phyloP scores from a whole-genome alignment of 2,888 invertebrate species.

The Agonopterix alstromeriana region DNA sequence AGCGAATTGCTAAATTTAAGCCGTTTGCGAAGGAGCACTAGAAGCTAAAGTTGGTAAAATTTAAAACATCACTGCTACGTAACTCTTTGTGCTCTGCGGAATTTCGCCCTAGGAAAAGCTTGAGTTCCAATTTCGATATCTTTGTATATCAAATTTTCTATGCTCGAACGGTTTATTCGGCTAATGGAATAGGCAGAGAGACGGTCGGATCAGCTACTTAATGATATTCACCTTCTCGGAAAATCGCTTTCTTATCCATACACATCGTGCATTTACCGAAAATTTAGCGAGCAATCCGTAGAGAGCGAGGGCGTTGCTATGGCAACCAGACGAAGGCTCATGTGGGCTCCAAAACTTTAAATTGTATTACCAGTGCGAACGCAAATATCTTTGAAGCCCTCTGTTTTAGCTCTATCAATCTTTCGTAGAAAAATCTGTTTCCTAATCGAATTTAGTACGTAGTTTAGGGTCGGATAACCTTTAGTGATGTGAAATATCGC shows the following conservation, averaged over 20 bases:
- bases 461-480: not conserved
- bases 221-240: conserved; percentile 72
- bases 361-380: conserved; percentile 65
- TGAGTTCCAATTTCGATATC: not conserved
- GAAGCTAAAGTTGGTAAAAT: too few species aligned
- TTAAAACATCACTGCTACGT: too few species aligned
- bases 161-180: conserved; percentile 19
- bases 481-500: too few species aligned
- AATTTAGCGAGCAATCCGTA: conserved; percentile 50
- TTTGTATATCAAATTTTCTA: not conserved
- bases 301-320: conserved; percentile 61
- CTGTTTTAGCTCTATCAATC: conserved; percentile 35
- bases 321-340: conserved; percentile 63
- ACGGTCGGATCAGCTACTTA: conserved; percentile 39
- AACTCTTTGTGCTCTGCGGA: too few species aligned
- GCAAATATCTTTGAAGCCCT: conserved; percentile 46
- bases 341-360: conserved; percentile 72
- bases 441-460: conserved; percentile 16
- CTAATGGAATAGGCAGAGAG: conserved; percentile 42
- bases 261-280: conserved; percentile 60
- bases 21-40: too few species aligned
- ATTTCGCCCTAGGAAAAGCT: too few species aligned
- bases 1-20: too few species aligned
- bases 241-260: conserved; percentile 68
- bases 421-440: conserved; percentile 21